Evolutionary conservation across 2,888 invertebrate species (phyloP).

Genomic region (Neoascia interrupta): DNA sequence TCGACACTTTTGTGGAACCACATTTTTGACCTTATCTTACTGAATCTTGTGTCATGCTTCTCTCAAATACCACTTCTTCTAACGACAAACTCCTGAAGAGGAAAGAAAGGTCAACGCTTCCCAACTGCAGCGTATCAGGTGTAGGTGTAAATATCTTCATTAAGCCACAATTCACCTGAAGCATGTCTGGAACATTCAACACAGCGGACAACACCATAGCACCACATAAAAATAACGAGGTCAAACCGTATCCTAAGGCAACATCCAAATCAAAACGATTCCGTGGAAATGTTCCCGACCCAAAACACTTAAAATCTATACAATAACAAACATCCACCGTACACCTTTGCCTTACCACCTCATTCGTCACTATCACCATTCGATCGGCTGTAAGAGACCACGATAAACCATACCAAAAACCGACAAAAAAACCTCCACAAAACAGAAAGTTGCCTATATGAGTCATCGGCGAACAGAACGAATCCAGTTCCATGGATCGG

Average conservation of each 20-base stretch:
- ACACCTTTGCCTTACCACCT: conserved; percentile 31
- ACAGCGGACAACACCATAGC: conserved; percentile 6
- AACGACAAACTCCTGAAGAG: too few species aligned
- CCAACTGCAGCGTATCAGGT: too few species aligned
- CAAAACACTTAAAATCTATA: conserved; percentile 23
- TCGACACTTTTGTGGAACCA: too few species aligned
- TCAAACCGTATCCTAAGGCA: conserved; percentile 31
- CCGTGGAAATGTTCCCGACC: conserved; percentile 24
- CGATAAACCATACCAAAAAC: background rate
- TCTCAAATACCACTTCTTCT: too few species aligned
- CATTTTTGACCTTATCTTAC: too few species aligned
- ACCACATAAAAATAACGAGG: conserved; percentile 23
- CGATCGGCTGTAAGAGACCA: conserved; percentile 2
- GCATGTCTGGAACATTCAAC: background rate
- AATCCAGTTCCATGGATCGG: conserved; percentile 42
- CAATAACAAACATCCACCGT: conserved; percentile 14
- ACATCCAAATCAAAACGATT: conserved; percentile 12
- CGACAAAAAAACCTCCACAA: conserved; percentile 27
- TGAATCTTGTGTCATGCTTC: too few species aligned
- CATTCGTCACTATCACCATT: conserved; percentile 17
- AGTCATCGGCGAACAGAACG: conserved; percentile 37
- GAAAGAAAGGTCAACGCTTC: too few species aligned
- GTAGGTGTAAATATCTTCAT: too few species aligned
- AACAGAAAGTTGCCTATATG: conserved; percentile 55
- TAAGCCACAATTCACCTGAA: too few species aligned